Base-by-base conservation (phyloP, 2,113 vertebrate genomes). In the Chlorodrepanis virens region DNA sequence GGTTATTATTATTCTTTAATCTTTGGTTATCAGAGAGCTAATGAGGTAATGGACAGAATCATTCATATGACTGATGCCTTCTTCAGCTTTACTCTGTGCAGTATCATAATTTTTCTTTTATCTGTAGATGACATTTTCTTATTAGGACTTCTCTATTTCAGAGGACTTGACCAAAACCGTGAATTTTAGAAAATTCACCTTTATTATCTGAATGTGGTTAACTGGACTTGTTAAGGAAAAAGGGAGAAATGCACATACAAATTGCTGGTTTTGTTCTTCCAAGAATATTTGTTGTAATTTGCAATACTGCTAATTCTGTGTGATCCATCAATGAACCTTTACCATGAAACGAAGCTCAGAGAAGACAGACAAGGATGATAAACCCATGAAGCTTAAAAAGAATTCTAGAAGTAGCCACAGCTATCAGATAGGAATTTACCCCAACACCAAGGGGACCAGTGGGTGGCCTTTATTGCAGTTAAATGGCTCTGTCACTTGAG, bases 271-370 rank as follows among this genome's bases (percentile, higher is more conserved):
- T 25, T 49, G 7, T 25, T 79, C 28, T 71, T 75, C 12, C 14
- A 49, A 59, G 33, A 75, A 10, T 45, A 68, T 74, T 47, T 70
- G 11, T 15, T 75, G 6, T 47, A 28, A 49, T 75, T 75, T 54
- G 25, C 17, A 71, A 40, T 24, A 79, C 14, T 61, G 15, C 17
- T 2, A 3, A n/a, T 35, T 57, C 57, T 45, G 20, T n/a, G 16
- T 40, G 47, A 74, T 50, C 0, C 0, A 3, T 31, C 47, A 65
- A 14, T 1, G 1, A 89, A 61, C 2, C 1, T 50, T 17, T 28
- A 9, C 19, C 29, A 45, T 5, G 22, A 53, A 63, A 83, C 19
- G n/a, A 80, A 71, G 22, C 12, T 68, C 25, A n/a, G 22, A 53
- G 33, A 78, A 78, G 49, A 60, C 31, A 71, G 21, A 54, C 7